Evolutionary conservation across 2,888 invertebrate genomes (phyloP).

Genomic region (Leucophenga montana): DNA sequence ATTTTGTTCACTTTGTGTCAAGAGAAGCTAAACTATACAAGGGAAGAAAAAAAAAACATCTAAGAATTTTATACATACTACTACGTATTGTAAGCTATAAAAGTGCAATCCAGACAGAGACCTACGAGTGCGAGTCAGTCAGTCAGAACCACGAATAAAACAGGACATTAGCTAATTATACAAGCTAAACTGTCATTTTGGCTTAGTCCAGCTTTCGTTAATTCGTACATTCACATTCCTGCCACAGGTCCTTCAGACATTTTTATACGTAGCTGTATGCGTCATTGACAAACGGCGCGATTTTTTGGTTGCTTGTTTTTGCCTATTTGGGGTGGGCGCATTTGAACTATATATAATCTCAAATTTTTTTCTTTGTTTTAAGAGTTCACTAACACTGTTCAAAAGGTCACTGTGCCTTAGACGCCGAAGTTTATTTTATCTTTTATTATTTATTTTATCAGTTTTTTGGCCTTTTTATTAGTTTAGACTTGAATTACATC

Average conservation of each 20-base stretch:
- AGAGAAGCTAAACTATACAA: background rate
- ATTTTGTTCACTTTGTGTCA: conserved; percentile 8
- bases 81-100: conserved; percentile 18
- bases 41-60: background rate
- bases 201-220: conserved; percentile 6
- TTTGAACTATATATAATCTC: too few species aligned
- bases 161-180: conserved; percentile 20
- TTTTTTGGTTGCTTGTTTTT: background rate
- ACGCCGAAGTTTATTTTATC: background rate
- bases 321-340: too few species aligned
- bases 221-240: background rate
- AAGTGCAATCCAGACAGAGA: conserved; percentile 4
- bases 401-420: background rate
- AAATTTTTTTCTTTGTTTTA: too few species aligned
- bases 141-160: background rate
- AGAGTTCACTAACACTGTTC: too few species aligned
- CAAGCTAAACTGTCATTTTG: conserved; percentile 25
- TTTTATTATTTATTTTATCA: background rate
- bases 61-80: background rate
- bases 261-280: too few species aligned
- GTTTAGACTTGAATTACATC: too few species aligned
- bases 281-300: too few species aligned
- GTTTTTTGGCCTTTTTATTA: background rate
- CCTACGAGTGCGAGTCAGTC: too few species aligned
- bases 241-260: background rate